Evolutionary conservation across 2,113 vertebrate species (phyloP).

Genomic region (Peromyscus californicus): DNA sequence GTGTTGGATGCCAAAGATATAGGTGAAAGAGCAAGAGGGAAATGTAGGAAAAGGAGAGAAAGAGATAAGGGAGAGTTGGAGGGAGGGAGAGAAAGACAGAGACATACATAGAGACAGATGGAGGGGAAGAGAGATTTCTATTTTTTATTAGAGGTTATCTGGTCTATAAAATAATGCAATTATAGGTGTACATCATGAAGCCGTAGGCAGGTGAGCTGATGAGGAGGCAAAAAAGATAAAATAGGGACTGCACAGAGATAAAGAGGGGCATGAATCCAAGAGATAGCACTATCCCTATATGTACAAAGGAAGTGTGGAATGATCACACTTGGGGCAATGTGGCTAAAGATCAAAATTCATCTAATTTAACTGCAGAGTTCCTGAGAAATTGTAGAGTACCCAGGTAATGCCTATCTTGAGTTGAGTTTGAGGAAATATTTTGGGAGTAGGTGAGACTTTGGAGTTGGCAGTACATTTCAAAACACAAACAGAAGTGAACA

Average conservation of each 20-base stretch:
- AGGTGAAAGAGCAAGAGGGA: background rate
- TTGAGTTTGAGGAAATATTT: background rate
- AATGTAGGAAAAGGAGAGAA: background rate
- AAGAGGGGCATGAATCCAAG: background rate
- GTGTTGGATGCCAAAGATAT: background rate
- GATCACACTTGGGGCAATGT: background rate
- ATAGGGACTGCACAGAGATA: background rate
- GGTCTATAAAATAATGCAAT: background rate
- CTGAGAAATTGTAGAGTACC: background rate
- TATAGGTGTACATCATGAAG: background rate
- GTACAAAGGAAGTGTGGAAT: background rate
- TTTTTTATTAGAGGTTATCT: background rate
- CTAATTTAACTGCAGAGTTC: background rate
- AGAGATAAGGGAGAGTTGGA: fast-evolving
- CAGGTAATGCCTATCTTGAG: background rate
- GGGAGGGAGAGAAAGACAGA: fast-evolving
- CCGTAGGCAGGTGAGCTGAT: fast-evolving
- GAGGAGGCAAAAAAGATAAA: background rate
- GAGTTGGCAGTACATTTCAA: background rate
- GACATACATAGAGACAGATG: background rate
- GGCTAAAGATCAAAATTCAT: background rate
- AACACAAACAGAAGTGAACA: background rate
- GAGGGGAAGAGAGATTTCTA: background rate
- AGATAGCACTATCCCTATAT: background rate
- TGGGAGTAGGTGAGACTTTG: background rate